phyloP scores from a whole-genome alignment of 2,113 vertebrate species.

The Eira barbara region DNA sequence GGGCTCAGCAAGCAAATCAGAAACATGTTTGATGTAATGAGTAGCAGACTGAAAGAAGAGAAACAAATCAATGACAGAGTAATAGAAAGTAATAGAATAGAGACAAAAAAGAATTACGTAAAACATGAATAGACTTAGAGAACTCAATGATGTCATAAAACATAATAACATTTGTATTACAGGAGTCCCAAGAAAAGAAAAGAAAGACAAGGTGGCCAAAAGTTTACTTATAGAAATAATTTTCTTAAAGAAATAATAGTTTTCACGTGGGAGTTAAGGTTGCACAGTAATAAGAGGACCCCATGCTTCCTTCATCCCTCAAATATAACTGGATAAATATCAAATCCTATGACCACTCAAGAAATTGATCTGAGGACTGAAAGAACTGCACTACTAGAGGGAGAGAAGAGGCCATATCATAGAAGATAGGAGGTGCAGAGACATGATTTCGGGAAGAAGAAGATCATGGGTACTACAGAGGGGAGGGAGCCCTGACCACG shows the following conservation, averaged over 20 bases:
- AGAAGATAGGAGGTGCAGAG: neutral
- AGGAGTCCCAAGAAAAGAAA: neutral
- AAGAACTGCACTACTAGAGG: neutral
- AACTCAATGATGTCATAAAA: neutral
- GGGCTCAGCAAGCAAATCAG: neutral
- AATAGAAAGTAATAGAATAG: neutral
- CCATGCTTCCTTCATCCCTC: neutral
- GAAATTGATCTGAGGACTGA: neutral
- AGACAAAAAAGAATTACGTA: neutral
- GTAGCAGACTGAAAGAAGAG: neutral
- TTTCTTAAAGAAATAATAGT: neutral
- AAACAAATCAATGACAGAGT: neutral
- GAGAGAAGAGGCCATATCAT: neutral
- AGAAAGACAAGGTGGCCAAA: neutral
- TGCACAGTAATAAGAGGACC: neutral
- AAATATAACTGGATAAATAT: neutral
- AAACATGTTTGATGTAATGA: neutral
- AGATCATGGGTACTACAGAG: neutral
- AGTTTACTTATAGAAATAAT: neutral
- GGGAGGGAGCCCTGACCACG: neutral
- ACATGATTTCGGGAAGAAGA: neutral
- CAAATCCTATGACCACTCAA: neutral
- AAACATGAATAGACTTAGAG: neutral
- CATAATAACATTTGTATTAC: neutral
- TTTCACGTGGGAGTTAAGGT: neutral